Percentiles rank a stretch among this genome's conserved stretches.
Evolutionary conservation across 2,797 vertebrate genomes (phyloP).

Genomic region (Acrossocheilus fasciatus): DNA sequence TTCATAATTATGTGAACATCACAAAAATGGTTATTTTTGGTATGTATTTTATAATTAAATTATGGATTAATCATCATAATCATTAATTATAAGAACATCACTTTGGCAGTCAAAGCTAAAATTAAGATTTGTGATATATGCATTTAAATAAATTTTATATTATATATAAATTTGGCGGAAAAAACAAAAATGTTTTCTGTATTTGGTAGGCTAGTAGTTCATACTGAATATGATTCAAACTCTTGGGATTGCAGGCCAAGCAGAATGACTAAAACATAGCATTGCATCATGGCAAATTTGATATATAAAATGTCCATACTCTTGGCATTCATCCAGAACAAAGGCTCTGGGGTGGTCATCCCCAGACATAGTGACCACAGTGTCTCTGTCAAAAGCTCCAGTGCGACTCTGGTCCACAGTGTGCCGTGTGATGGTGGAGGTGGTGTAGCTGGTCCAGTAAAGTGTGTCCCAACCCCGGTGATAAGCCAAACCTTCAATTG

Average conservation of each 20-base stretch:
- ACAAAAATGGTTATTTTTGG: background rate
- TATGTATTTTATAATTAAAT: background rate
- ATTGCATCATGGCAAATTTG: background rate
- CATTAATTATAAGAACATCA: background rate
- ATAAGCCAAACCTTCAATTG: slow-evolving; percentile 95
- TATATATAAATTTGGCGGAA: background rate
- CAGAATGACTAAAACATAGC: slow-evolving; percentile 27
- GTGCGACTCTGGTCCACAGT: slow-evolving; percentile 91
- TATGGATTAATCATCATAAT: background rate
- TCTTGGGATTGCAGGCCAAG: background rate
- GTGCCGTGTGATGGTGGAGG: slow-evolving; percentile 97
- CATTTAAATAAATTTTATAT: background rate
- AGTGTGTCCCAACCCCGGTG: slow-evolving; percentile 95
- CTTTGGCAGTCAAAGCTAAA: background rate
- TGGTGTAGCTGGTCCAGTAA: slow-evolving; percentile 98
- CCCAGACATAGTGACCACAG: slow-evolving; percentile 96
- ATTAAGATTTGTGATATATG: background rate
- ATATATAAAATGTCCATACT: slow-evolving; percentile 80
- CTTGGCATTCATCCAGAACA: slow-evolving; percentile 95
- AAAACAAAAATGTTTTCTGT: background rate
- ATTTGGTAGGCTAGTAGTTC: background rate
- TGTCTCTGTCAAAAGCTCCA: slow-evolving; percentile 92
- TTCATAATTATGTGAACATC: background rate
- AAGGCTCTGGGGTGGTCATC: slow-evolving; percentile 97
- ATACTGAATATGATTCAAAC: background rate